Conservation (phyloP, 2,888 invertebrate genomes). For the Aromia moschata region DNA sequence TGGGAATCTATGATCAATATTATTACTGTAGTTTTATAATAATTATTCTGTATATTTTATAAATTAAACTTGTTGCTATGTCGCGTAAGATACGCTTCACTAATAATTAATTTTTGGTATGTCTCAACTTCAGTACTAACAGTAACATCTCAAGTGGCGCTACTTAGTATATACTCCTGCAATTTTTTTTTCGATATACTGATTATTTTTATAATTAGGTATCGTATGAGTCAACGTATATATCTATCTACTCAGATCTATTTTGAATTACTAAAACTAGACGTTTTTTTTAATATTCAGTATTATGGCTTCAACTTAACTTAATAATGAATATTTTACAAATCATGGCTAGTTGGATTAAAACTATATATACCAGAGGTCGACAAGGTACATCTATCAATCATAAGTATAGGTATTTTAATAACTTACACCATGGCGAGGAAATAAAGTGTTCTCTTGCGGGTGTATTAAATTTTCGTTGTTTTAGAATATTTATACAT, state of each 20-base stretch:
- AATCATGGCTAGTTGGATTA: constrained; percentile 41
- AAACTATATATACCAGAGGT: constrained; percentile 39
- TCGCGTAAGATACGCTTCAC: too few species aligned
- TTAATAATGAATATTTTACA: constrained; percentile 42
- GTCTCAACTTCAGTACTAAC: constrained; percentile 53
- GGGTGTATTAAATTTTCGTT: too few species aligned
- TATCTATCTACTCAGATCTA: constrained; percentile 57
- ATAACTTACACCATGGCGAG: too few species aligned
- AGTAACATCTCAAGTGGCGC: constrained; percentile 54
- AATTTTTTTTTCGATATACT: constrained; percentile 58
- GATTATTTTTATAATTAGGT: constrained; percentile 54
- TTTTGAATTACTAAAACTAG: constrained; percentile 56
- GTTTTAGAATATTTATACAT: too few species aligned
- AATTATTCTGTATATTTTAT: too few species aligned
- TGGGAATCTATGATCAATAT: too few species aligned
- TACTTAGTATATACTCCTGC: constrained; percentile 54
- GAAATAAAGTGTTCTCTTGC: too few species aligned
- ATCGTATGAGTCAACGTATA: constrained; percentile 53
- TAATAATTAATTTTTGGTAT: background rate
- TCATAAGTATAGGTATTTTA: too few species aligned
- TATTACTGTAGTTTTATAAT: too few species aligned
- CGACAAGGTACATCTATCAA: constrained; percentile 21
- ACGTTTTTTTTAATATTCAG: constrained; percentile 48
- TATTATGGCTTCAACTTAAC: constrained; percentile 48
- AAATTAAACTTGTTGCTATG: too few species aligned